Evolutionary conservation across 1,140 invertebrate genomes (phyloP), one percentile per base, ranked within the genome.

Genomic region (Pseudoatta argentina): DNA sequence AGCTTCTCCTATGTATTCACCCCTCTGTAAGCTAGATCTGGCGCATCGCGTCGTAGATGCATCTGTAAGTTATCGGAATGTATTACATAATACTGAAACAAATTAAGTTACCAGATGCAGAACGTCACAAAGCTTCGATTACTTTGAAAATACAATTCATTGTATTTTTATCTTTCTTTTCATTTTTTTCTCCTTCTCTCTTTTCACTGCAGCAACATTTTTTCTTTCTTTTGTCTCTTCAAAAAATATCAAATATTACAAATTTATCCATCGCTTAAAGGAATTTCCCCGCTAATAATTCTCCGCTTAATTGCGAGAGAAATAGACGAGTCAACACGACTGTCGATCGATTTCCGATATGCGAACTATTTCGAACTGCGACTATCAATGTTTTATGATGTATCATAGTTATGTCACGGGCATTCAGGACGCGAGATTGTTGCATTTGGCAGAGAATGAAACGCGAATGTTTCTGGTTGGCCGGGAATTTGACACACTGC

Each of bases 401-500:
- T 16, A 7, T 14, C n/a, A 10, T 81, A 85, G 64, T 87, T 66
- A 24, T n/a, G 1, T n/a, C n/a, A 1, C 59, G 53, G 34, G 44
- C 21, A 44, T 34, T 63, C 55, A 18, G 21, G 16, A 4, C 24
- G 24, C 39, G 59, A 48, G 39, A 14, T 48, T 4, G 44, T 64
- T 57, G 66, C 55, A 44, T 55, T 34, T 57, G 66, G 48, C 59
- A 53, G 14, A 66, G 48, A 27, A 71, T 12, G 59, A 75, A 66
- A 66, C 44, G 75, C 30, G 24, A 30, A 34, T 71, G 21, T 76
- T 79, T 63, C 44, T 66, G 44, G 63, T 18, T 12, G n/a, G 8
- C 18, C 51, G 64, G 73, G 44, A 87, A 76, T 82, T 77, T 63
- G 67, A 71, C 78, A 81, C 66, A 72, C 51, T 81, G 78, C 78